Evolutionary conservation across 2,113 vertebrate species (phyloP), one percentile per base, ranked within the genome.

Genomic region (Apaloderma vittatum): DNA sequence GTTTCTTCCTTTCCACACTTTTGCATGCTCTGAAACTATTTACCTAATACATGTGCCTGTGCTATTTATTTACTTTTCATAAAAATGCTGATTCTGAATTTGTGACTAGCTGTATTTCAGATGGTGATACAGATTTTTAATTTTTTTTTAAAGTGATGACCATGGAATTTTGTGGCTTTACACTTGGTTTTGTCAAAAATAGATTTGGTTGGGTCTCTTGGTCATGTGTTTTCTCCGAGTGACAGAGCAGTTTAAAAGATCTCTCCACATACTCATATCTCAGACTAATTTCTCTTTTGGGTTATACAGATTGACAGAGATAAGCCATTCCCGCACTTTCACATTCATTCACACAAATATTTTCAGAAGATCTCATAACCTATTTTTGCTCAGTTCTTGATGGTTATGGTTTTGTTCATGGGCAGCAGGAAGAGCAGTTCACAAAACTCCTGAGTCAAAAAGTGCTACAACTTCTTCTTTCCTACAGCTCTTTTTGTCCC

Each of bases 51-150:
- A 30, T 15, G 37, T 61, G 13, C 65, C 70, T 57, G 15, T 45
- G 15, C 6, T 63, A 57, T 93, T 91, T 94, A 81, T 36, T 90
- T 88, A 37, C 29, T 83, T 81, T 86, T 67, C 36, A 52, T 65
- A 61, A 92, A 93, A 93, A 63, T 26, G 68, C 81, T 94, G 93
- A 93, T 77, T 78, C 73, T 85, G 77, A 78, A 73, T 72, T 71
- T 88, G 65, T 81, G 79, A 72, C 43, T 88, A 52, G 45, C 57
- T 84, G 1, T n/a, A 72, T 75, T 94, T 97, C 68, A 95, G 79
- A 95, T 55, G 12, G 48, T 17, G 43, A 84, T 30, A 74, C 51
- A 46, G 46, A 49, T 61, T 55, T 73, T 83, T 40, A 9, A 40
- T 40, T 12, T 40, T 12, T 63, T 59, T 29, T 61, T 27, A 67